Evolutionary conservation across 2,113 vertebrate species (phyloP).

Genomic region (Ammodytes marinus): DNA sequence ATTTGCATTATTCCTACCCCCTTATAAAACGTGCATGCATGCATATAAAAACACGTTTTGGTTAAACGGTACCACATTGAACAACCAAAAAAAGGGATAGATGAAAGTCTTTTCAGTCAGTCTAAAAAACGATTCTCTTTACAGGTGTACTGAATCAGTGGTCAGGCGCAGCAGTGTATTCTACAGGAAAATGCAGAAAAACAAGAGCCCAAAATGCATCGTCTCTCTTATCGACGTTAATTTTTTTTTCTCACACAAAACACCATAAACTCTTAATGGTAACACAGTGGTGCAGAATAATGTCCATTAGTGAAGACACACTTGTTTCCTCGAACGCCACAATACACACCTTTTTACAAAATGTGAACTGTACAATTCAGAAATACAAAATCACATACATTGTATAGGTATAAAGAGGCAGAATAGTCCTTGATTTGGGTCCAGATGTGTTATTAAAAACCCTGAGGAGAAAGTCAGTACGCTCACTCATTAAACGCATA

Average conservation of each 20-base stretch:
- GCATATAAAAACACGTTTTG: conserved; percentile 11
- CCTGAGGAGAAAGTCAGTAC: conserved; percentile 13
- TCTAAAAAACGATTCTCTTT: conserved; percentile 15
- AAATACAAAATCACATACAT: conserved; percentile 30
- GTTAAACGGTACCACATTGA: conserved; percentile 14
- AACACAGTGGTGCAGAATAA: conserved; percentile 21
- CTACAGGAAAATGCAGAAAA: not conserved
- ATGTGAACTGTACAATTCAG: conserved; percentile 38
- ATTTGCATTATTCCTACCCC: conserved; percentile 18
- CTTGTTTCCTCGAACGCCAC: conserved; percentile 13
- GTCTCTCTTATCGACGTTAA: not conserved
- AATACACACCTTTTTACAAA: conserved; percentile 41
- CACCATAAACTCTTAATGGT: conserved; percentile 4
- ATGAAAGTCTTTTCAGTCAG: conserved; percentile 54
- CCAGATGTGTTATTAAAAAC: conserved; percentile 21
- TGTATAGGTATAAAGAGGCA: conserved; percentile 2
- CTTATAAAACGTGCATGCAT: conserved; percentile 38
- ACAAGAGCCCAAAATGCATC: not conserved
- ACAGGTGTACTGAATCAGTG: conserved; percentile 15
- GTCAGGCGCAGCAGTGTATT: conserved; percentile 37
- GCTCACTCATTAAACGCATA: conserved; percentile 46
- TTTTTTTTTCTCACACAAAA: conserved; percentile 27
- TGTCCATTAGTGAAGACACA: conserved; percentile 20
- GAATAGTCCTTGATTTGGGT: conserved; percentile 1
- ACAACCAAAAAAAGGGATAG: conserved; percentile 1